Evolutionary conservation across 2,797 vertebrate species (phyloP), one percentile per base, ranked within the genome.

Genomic region (Cossypha polioptera): DNA sequence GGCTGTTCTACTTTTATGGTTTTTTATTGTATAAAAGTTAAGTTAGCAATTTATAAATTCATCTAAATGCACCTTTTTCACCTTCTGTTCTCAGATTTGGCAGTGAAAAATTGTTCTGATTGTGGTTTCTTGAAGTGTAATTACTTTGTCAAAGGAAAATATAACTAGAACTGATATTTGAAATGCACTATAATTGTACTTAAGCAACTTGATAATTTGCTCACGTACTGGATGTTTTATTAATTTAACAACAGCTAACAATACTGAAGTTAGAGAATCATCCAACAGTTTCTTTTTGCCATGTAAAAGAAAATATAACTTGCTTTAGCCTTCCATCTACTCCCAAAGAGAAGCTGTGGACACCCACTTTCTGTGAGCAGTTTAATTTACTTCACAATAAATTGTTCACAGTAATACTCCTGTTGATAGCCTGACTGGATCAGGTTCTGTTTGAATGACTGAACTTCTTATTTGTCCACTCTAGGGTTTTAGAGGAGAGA

Each of bases 101-200:
- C 97, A 97, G 94, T 90, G 95, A 97, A 98, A 97, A 97, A 96
- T 94, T 95, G 97, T 96, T 96, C 97, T 75, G 96, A 97, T 97
- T 96, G 94, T 26, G 15, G 88, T 94, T 97, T 96, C 97, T 97
- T 95, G 94, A 97, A 97, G 96, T 95, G 96, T 95, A 97, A 98
- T 98, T 98, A 98, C 96, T 98, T 97, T 97, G 97, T 98, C 96
- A 97, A 97, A 97, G 95, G 87, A 95, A 98, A 98, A 97, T 97
- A 97, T 97, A 98, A 98, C 98, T 98, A 97, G 97, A 98, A 96
- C 93, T 97, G 97, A 97, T 98, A 97, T 97, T 97, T 97, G 96
- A 97, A 98, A 97, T 94, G 95, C 86, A 87, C 88, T 92, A 59
- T 96, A 97, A 97, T 97, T 97, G 95, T 97, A 97, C 96, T 97